Evolutionary conservation across 1,140 invertebrate species (phyloP).

Genomic region (Papilio polytes): DNA sequence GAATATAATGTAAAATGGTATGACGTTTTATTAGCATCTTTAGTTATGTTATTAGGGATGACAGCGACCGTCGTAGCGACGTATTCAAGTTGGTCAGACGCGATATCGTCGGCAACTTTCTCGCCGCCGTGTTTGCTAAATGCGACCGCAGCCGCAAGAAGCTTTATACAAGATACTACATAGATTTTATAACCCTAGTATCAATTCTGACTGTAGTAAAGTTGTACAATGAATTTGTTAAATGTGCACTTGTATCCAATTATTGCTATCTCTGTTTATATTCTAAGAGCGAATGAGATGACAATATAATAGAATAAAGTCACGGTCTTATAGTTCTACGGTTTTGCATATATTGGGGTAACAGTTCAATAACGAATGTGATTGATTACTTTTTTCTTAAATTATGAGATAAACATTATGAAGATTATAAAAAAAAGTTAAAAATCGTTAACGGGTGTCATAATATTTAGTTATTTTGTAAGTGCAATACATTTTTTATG

Average conservation of each 20-base stretch:
- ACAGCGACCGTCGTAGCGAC: constrained; percentile 85
- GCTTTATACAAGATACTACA: constrained; percentile 55
- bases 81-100: constrained; percentile 86
- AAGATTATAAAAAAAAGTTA: not conserved
- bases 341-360: too few relatives aligned
- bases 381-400: not conserved
- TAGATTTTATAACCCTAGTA: constrained; percentile 7
- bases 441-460: too few relatives aligned
- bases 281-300: too few relatives aligned
- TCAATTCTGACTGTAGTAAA: not conserved
- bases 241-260: too few relatives aligned
- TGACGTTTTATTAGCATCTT: constrained; percentile 73
- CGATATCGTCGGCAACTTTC: constrained; percentile 85
- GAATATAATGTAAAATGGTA: constrained; percentile 68
- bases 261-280: too few relatives aligned
- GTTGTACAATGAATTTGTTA: too few relatives aligned
- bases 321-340: too few relatives aligned
- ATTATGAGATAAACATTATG: not conserved
- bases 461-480: not conserved
- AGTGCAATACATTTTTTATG: too few relatives aligned
- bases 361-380: too few relatives aligned
- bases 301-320: too few relatives aligned
- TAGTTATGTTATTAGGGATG: constrained; percentile 84
- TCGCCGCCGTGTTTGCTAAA: constrained; percentile 87
- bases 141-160: constrained; percentile 74